Conservation (phyloP, 1,140 invertebrate genomes). For the Saccostrea echinata region DNA sequence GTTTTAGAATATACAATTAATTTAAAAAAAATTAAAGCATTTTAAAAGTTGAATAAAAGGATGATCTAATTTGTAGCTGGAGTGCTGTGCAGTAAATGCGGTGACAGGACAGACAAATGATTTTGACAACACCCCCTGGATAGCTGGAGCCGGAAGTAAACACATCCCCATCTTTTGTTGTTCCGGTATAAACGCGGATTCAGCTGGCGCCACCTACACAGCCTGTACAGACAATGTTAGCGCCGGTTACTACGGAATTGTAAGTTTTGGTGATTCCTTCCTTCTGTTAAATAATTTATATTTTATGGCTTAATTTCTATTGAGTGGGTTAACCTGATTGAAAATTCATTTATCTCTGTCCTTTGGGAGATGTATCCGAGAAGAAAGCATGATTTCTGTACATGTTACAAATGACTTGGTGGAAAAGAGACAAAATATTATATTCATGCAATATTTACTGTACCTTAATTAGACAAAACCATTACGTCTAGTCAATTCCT, state of each 20-base stretch:
- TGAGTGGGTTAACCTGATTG: too few species aligned
- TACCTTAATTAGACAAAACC: too few species aligned
- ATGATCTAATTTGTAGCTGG: not conserved
- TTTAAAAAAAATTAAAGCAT: not conserved
- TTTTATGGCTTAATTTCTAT: too few species aligned
- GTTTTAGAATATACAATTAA: too few species aligned
- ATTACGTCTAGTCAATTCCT: too few species aligned
- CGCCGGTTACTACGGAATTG: not conserved
- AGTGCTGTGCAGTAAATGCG: slow-evolving; percentile 48
- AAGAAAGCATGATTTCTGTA: too few species aligned
- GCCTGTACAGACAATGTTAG: slow-evolving; percentile 18
- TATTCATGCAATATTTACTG: too few species aligned
- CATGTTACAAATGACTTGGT: too few species aligned
- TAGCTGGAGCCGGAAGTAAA: not conserved
- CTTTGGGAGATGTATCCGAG: too few species aligned
- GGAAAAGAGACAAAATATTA: too few species aligned
- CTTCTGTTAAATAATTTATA: too few species aligned
- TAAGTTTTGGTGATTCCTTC: not conserved
- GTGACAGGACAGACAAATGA: slow-evolving; percentile 27
- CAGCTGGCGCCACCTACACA: slow-evolving; percentile 14
- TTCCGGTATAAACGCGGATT: slow-evolving; percentile 26
- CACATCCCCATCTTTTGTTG: slow-evolving; percentile 43
- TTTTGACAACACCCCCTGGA: slow-evolving; percentile 42
- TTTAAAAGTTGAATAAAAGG: not conserved
- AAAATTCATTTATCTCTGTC: too few species aligned